Conservation (phyloP, 2,113 vertebrate genomes). For the Istiophorus platypterus region DNA sequence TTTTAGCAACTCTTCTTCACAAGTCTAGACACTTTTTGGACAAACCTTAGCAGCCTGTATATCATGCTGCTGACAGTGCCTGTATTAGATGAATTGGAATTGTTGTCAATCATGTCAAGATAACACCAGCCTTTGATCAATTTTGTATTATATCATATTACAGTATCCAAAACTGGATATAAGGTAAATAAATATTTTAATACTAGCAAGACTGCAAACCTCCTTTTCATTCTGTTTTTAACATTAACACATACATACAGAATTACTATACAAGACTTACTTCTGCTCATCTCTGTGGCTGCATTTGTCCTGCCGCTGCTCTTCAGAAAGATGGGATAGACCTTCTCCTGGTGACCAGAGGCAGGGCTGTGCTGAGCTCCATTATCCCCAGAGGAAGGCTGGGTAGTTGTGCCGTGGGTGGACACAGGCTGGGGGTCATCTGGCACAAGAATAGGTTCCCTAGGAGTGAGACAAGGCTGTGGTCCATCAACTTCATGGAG, state of each 20-base stretch:
- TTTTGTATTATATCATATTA: no score
- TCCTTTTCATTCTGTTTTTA: background rate
- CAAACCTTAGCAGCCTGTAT: no score
- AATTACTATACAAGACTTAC: slow-evolving; percentile 41
- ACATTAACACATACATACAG: background rate
- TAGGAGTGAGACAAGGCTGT: background rate
- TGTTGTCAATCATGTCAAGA: no score
- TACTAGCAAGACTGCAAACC: background rate
- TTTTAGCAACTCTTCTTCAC: no score
- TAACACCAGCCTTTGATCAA: no score
- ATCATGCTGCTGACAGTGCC: no score
- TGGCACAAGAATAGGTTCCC: background rate
- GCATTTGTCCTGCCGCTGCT: background rate
- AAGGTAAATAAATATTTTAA: background rate
- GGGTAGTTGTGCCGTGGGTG: slow-evolving; percentile 11
- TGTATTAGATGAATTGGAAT: no score
- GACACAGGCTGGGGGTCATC: background rate
- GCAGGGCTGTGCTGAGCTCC: background rate
- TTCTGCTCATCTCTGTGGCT: slow-evolving; percentile 26
- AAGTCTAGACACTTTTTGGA: no score
- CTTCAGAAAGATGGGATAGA: slow-evolving; percentile 62
- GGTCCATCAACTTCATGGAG: background rate
- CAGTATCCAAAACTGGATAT: no score
- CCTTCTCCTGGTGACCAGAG: background rate
- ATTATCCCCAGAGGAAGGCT: background rate